Base-by-base conservation (phyloP, 2,797 vertebrate species). In the Buphagus erythrorhynchus region DNA sequence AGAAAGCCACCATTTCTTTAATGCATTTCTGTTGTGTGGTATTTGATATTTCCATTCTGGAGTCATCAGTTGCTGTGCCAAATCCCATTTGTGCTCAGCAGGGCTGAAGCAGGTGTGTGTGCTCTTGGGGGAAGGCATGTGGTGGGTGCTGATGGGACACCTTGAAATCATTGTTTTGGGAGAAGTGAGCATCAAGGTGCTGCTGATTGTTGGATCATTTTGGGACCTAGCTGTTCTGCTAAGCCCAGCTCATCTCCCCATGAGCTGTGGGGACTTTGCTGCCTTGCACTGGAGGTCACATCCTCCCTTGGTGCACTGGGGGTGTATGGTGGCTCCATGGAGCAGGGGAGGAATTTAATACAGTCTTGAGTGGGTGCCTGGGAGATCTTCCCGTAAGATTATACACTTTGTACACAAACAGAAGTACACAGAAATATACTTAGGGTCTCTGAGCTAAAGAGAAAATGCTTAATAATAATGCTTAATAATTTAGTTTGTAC, bases 71-170 rank as follows among this genome's bases (percentile, higher is more conserved):
- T 83, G 19, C 46, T 48, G 22, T 31, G 15, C 16, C 19, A 33
- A 15, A 0, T 75, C 16, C 42, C 45, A 1, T 68, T 86, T 38
- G 28, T 31, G 0, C 26, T 22, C 6, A 4, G 40, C 69, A 29
- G 57, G 42, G 49, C 46, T 57, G 73, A 7, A 17, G 57, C 36
- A 28, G 3, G 1, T 8, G 1, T 4, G 1, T 4, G 8, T 43
- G 46, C 28, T 36, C 14, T 6, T 43, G 46, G 16, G 25, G 48
- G 8, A 9, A 12, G 19, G 40, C 0, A 0, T 4, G 3, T 2
- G 11, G 40, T 66, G 35, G 35, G 10, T 43, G 15, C 24, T 16
- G 21, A 7, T 25, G 55, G 55, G 29, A 42, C 46, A 18, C 22
- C 11, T 35, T 14, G 29, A 33, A 82, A 31, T 59, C 3, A 5